phyloP scores from a whole-genome alignment of 2,888 invertebrate species.

The Megastigmus dorsalis region DNA sequence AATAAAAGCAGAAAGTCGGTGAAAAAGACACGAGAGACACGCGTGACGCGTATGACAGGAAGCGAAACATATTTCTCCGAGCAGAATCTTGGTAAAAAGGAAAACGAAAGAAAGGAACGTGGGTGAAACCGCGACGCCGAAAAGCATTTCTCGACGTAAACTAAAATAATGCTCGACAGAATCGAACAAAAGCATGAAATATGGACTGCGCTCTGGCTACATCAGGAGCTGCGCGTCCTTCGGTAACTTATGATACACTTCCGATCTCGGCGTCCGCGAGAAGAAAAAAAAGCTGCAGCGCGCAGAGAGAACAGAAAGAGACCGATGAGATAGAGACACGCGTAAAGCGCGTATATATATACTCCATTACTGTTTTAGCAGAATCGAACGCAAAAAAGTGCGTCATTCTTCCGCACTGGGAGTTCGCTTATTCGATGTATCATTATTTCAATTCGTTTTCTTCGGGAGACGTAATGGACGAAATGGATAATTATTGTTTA shows the following conservation, averaged over 20 bases:
- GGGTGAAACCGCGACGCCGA: slow-evolving; percentile 64
- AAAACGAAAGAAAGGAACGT: slow-evolving; percentile 23
- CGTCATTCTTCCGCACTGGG: slow-evolving; percentile 45
- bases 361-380: slow-evolving; percentile 44
- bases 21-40: no score
- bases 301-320: not conserved
- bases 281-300: slow-evolving; percentile 54
- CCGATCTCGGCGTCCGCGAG: slow-evolving; percentile 62
- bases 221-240: slow-evolving; percentile 60
- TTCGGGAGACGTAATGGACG: no score
- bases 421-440: slow-evolving; percentile 2
- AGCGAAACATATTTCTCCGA: slow-evolving; percentile 70
- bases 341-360: slow-evolving; percentile 13
- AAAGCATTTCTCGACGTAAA: slow-evolving; percentile 71
- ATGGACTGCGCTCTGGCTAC: slow-evolving; percentile 62
- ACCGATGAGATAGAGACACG: no score
- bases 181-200: slow-evolving; percentile 75
- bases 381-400: slow-evolving; percentile 46
- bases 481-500: no score
- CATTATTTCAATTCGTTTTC: slow-evolving; percentile 22
- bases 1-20: not conserved
- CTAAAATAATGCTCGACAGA: slow-evolving; percentile 73
- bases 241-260: slow-evolving; percentile 72
- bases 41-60: slow-evolving; percentile 62
- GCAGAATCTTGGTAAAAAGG: slow-evolving; percentile 49